Base-by-base conservation (phyloP, 2,888 invertebrate genomes). In the Hofmannophila pseudospretella region DNA sequence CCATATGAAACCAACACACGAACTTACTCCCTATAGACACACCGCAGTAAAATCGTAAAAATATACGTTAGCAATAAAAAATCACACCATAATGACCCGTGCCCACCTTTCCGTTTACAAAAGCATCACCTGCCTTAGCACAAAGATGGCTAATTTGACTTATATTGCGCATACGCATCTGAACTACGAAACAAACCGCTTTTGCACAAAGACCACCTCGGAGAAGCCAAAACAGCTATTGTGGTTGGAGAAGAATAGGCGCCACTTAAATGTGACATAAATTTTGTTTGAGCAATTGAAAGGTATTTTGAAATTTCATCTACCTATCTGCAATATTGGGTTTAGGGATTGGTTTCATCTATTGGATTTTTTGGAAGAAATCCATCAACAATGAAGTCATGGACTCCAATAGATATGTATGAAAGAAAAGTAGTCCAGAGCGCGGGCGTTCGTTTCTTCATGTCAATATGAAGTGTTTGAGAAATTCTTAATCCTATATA, bases 61-160 rank as follows among this genome's bases (percentile, higher is more conserved):
- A 39, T 20, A 30, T 29, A 38, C 34, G 23, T 34, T 30, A 22
- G 12, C 11, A 22, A 32, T 22, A 32, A 20, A 20, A 12, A 50
- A 42, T 42, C 32, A 12, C 33, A 47, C 36, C 52, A 54, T 50
- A 57, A 46, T 56, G 66, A 49, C 67, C 58, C 67, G 64, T 68
- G 67, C 58, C 49, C 42, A 45, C 46, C 44, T 39, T 33, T 34
- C 26, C 8, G 7, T 19, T 16, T 32, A 14, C 26, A 43, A 42
- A 30, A 39, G 41, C 36, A 41, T 34, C 70, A 71, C 62, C 68
- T 69, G 68, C 58, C 35, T n/a, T 12, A 1, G 33, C 42, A 73
- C 70, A 75, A 74, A 58, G 49, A 42, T 25, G 37, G 46, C 75
- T 76, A 77, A 75, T 77, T 75, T 64, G 64, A 60, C 55, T 68